Conservation (phyloP, 1,140 invertebrate genomes). For the Mylabris phalerata region DNA sequence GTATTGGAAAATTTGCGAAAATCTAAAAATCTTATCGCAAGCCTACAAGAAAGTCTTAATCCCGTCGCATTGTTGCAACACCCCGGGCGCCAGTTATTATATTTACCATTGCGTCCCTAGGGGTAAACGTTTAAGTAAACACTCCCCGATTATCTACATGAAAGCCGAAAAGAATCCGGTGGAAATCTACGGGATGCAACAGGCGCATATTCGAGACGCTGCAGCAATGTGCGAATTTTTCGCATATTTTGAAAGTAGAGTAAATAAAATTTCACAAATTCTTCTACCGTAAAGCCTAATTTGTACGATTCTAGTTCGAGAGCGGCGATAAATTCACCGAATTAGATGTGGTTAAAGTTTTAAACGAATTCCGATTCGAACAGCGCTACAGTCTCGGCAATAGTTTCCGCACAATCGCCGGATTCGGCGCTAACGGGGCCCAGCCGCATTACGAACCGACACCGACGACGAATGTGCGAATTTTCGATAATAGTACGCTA, state of each 20-base stretch:
- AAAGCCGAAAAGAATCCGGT: slow-evolving; percentile 79
- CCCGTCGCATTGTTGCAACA: slow-evolving; percentile 62
- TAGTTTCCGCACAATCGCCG: slow-evolving; percentile 82
- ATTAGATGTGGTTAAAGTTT: slow-evolving; percentile 56
- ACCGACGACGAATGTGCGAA: slow-evolving; percentile 61
- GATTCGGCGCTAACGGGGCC: slow-evolving; percentile 81
- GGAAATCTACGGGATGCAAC: slow-evolving; percentile 83
- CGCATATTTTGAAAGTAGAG: slow-evolving; percentile 71
- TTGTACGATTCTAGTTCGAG: slow-evolving; percentile 20
- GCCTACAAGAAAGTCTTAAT: slow-evolving; percentile 62
- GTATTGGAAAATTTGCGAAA: slow-evolving; percentile 51
- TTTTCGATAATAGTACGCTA: slow-evolving; percentile 61
- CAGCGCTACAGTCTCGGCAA: slow-evolving; percentile 63
- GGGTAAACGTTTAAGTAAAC: slow-evolving; percentile 50
- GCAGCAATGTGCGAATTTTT: slow-evolving; percentile 89
- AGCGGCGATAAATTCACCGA: slow-evolving; percentile 53
- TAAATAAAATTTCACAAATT: slow-evolving; percentile 31
- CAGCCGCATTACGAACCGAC: slow-evolving; percentile 85
- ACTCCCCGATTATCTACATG: slow-evolving; percentile 71
- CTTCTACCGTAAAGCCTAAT: background rate
- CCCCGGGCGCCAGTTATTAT: slow-evolving; percentile 67
- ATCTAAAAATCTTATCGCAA: slow-evolving; percentile 59
- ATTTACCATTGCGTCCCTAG: slow-evolving; percentile 60
- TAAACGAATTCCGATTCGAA: slow-evolving; percentile 61
- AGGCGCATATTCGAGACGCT: slow-evolving; percentile 75